A percentile compares a stretch with the other conserved stretches of the same genome.
Conservation (phyloP, 2,888 invertebrate genomes). For the Tyria jacobaeae region DNA sequence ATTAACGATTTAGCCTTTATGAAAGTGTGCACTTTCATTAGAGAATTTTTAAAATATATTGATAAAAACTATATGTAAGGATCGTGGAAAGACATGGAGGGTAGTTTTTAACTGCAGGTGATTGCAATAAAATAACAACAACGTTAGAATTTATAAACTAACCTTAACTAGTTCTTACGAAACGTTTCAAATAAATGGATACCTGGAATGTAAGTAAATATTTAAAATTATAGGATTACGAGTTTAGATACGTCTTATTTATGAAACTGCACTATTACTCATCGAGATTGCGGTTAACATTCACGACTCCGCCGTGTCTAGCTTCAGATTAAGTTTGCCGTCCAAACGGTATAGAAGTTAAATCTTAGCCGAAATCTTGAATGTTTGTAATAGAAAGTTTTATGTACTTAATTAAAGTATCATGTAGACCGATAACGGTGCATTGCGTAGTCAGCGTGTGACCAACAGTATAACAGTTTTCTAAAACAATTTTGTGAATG, state of each 20-base stretch:
- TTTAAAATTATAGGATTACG: not conserved
- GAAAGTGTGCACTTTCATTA: too few species aligned
- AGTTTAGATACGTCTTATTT: not conserved
- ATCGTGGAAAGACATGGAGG: too few species aligned
- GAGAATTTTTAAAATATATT: too few species aligned
- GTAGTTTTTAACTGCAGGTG: too few species aligned
- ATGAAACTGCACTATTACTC: not conserved
- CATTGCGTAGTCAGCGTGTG: conserved; percentile 52
- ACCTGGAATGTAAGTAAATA: not conserved
- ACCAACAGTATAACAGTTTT: conserved; percentile 51
- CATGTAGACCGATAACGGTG: conserved; percentile 51
- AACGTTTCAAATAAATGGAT: not conserved
- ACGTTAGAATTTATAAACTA: too few species aligned
- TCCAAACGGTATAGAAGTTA: conserved; percentile 4
- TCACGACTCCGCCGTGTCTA: not conserved
- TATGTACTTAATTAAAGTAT: conserved; percentile 26
- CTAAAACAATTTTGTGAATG: conserved; percentile 65
- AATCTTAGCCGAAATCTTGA: not conserved
- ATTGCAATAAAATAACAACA: too few species aligned
- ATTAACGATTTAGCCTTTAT: not conserved
- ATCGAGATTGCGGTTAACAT: not conserved
- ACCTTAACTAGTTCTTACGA: not conserved
- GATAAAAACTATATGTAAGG: too few species aligned
- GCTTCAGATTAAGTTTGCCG: not conserved
- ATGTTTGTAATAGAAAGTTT: conserved; percentile 12